phyloP scores from a whole-genome alignment of 1,140 invertebrate species.

The Aphis gossypii region DNA sequence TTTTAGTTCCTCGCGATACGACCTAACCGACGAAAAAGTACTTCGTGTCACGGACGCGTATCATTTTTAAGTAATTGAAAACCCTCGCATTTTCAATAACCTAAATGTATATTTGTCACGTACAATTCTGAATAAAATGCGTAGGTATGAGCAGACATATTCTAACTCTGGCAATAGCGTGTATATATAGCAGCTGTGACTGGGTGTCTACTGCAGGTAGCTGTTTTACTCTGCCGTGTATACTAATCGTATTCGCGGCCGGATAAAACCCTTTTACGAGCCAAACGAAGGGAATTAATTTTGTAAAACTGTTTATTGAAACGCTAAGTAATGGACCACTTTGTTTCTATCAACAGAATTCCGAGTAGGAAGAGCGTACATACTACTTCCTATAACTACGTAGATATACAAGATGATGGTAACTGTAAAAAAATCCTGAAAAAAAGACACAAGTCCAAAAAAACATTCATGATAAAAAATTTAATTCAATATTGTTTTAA shows the following conservation, averaged over 20 bases:
- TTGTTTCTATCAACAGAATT: not conserved
- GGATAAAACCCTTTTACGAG: not conserved
- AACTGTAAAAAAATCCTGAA: no score
- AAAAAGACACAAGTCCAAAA: no score
- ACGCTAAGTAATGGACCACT: not conserved
- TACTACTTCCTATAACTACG: no score
- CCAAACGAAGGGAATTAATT: not conserved
- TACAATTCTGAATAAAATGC: not conserved
- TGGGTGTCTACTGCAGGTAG: no score
- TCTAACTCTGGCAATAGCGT: not conserved
- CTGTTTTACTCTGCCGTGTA: no score
- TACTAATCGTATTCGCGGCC: not conserved
- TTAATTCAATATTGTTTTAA: no score
- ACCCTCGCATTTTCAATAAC: not conserved
- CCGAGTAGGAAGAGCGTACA: not conserved
- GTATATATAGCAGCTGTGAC: not conserved
- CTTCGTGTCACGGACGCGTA: not conserved
- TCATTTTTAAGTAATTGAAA: conserved; percentile 15
- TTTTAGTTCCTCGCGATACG: no score
- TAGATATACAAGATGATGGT: no score
- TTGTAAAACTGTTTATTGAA: not conserved
- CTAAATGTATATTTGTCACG: not conserved
- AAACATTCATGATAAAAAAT: no score
- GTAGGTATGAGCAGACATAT: no score
- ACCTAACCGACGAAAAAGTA: not conserved